A percentile compares a stretch with the other conserved stretches of the same genome.
phyloP scores from a whole-genome alignment of 2,113 vertebrate genomes.

The Protobothrops flavoviridis region DNA sequence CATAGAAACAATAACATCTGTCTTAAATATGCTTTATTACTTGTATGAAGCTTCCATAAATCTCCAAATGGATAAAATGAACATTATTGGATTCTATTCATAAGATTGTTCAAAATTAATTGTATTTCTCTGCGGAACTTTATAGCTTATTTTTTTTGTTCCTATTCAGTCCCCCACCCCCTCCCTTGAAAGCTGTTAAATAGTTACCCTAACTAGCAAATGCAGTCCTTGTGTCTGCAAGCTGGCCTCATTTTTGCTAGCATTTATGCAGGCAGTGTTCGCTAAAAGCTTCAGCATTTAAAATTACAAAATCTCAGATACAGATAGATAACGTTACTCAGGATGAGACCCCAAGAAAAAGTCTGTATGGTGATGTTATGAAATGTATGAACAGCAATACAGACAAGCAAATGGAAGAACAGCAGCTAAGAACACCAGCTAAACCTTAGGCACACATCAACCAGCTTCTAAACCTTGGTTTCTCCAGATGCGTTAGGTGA shows the following conservation, averaged over 20 bases:
- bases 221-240: slow-evolving; percentile 25
- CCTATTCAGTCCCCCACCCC: slow-evolving; percentile 29
- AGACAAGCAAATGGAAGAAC: slow-evolving; percentile 20
- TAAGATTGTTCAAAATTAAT: background rate
- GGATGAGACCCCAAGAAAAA: slow-evolving; percentile 6
- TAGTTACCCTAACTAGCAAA: slow-evolving; percentile 21
- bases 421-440: background rate
- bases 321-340: background rate
- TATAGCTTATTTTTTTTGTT: background rate
- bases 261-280: background rate
- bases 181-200: slow-evolving; percentile 29
- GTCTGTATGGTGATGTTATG: background rate
- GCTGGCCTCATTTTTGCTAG: slow-evolving; percentile 26
- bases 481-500: background rate
- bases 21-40: background rate
- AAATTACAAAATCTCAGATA: slow-evolving; percentile 33
- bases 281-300: background rate
- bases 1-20: background rate
- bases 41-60: background rate
- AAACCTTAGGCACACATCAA: background rate
- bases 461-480: background rate
- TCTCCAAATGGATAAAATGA: background rate
- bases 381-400: background rate
- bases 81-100: background rate
- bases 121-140: slow-evolving; percentile 17